A percentile compares a stretch with the other conserved stretches of the same genome.
phyloP scores from a whole-genome alignment of 2,888 invertebrate genomes.

The Calameuta filiformis region DNA sequence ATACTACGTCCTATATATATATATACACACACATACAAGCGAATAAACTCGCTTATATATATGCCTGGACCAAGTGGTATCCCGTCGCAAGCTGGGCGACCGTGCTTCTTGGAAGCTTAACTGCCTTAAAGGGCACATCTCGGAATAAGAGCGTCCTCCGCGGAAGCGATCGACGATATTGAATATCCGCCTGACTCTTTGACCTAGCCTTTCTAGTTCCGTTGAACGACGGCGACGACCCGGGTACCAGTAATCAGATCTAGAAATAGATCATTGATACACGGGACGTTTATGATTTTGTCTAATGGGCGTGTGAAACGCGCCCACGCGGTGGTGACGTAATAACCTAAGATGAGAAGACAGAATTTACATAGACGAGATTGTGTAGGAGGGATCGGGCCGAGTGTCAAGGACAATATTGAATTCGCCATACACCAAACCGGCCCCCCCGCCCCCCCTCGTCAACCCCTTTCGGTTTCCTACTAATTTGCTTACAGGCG shows the following conservation, averaged over 20 bases:
- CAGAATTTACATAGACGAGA: not conserved
- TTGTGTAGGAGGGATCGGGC: not conserved
- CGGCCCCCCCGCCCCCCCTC: not conserved
- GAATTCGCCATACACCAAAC: not conserved
- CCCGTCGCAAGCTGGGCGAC: conserved; percentile 26
- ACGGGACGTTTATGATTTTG: not conserved
- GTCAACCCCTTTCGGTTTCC: not conserved
- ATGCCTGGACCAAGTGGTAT: not conserved
- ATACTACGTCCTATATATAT: not conserved
- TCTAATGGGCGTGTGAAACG: not conserved
- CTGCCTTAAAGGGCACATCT: conserved; percentile 30
- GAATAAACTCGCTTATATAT: not conserved
- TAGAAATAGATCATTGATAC: not conserved
- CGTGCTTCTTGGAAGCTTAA: conserved; percentile 37
- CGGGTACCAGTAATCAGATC: not conserved
- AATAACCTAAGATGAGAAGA: not conserved
- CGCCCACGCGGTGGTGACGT: too few species aligned
- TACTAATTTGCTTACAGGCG: conserved; percentile 23
- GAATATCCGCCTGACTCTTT: conserved; percentile 45
- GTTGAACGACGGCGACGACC: not conserved
- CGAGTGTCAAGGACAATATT: not conserved
- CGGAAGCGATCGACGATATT: conserved; percentile 42
- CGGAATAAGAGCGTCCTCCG: conserved; percentile 31
- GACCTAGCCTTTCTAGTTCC: not conserved
- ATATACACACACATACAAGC: not conserved